A percentile compares a stretch with the other conserved stretches of the same genome.
Evolutionary conservation across 2,797 vertebrate species (phyloP).

Genomic region (Bradypodion ventrale): DNA sequence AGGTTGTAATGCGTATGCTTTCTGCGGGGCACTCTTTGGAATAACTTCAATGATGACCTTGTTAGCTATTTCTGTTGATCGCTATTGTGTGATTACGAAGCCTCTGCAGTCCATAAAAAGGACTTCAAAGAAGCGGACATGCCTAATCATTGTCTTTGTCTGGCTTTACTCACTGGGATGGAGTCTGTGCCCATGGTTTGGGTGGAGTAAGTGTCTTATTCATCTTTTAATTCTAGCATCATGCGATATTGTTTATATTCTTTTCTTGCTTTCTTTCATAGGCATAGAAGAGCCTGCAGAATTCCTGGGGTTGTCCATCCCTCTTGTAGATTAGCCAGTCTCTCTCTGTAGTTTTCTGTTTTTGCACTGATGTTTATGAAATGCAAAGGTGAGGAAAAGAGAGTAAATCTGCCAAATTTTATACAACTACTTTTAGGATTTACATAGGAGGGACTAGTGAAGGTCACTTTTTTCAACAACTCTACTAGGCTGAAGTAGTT

Average conservation of each 20-base stretch:
- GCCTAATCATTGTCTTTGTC: conserved; percentile 58
- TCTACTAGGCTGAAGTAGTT: too few relatives aligned
- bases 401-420: too few relatives aligned
- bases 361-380: too few relatives aligned
- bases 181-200: conserved; percentile 70
- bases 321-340: too few relatives aligned
- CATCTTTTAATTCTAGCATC: background rate
- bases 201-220: conserved; percentile 72
- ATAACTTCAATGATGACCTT: conserved; percentile 78
- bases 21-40: conserved; percentile 74
- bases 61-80: conserved; percentile 72
- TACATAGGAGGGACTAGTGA: too few relatives aligned
- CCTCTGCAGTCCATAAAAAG: conserved; percentile 71
- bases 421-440: too few relatives aligned
- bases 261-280: background rate
- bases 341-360: too few relatives aligned
- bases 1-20: conserved; percentile 74
- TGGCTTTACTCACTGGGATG: conserved; percentile 73
- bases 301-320: background rate
- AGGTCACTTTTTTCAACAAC: too few relatives aligned
- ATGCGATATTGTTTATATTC: fast-evolving
- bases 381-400: too few relatives aligned
- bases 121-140: conserved; percentile 63
- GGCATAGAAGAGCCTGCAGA: background rate
- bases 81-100: conserved; percentile 74